These are phyloP conservation scores for Rostratula benghalensis DNA, from an alignment of 2,113 vertebrate species.

Conservation along the genomic window DNA sequence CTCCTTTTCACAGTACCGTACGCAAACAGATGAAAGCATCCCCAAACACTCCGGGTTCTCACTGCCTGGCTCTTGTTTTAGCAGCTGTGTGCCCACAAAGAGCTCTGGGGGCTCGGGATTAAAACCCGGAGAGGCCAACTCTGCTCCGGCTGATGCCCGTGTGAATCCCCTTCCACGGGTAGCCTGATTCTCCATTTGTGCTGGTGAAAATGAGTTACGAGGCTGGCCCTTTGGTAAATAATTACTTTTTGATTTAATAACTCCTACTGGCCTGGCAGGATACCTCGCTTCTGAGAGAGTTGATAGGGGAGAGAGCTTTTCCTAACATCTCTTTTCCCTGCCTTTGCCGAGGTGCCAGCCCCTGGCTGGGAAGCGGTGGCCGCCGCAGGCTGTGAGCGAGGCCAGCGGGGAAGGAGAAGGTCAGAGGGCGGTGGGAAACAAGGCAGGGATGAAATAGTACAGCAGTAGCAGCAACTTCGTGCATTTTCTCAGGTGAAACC, in stretches of 20 bases:
- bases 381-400: fast-evolving
- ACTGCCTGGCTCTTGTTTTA: neutral
- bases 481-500: fast-evolving
- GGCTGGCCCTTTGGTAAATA: conserved; percentile 17
- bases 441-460: fast-evolving
- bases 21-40: neutral
- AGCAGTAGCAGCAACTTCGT: fast-evolving
- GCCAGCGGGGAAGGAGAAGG: neutral
- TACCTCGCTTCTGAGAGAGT: neutral
- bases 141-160: fast-evolving
- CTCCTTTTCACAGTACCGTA: neutral
- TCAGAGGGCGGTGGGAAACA: fast-evolving
- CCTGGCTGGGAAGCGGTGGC: neutral
- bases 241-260: neutral
- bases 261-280: conserved; percentile 28
- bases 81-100: neutral
- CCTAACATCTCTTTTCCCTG: neutral
- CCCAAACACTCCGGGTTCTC: neutral
- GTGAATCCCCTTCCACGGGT: neutral
- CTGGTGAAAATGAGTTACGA: neutral
- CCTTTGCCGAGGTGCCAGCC: neutral
- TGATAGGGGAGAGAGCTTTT: neutral
- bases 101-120: neutral
- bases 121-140: neutral
- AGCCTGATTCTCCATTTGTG: neutral